Conservation (phyloP, 64 coral and sea anemone genomes). For the Cladopsammia gracilis region DNA sequence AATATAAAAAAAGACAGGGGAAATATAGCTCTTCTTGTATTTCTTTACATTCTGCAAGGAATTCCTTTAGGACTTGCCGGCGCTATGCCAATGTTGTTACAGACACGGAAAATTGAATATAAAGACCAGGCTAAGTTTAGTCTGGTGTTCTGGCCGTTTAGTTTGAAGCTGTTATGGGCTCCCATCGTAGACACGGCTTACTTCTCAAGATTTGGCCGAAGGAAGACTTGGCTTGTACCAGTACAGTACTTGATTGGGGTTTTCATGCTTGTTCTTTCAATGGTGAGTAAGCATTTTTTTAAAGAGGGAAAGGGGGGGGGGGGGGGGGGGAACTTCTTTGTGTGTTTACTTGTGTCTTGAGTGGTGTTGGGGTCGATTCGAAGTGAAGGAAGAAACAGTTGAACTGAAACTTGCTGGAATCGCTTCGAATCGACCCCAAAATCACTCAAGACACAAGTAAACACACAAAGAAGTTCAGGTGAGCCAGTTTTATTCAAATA, state of each 20-base stretch:
- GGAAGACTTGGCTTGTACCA: slow-evolving; percentile 97
- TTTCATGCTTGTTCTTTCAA: slow-evolving; percentile 90
- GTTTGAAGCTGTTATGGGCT: slow-evolving; percentile 94
- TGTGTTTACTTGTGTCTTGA: no score
- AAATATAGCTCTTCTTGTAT: slow-evolving; percentile 84
- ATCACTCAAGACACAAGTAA: no score
- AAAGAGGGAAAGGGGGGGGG: no score
- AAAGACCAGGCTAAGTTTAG: slow-evolving; percentile 98
- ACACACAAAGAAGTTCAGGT: no score
- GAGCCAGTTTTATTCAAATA: no score
- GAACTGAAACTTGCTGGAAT: no score
- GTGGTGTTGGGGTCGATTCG: no score
- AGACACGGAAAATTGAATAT: slow-evolving; percentile 83
- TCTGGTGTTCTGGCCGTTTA: slow-evolving; percentile 97
- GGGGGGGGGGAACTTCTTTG: no score
- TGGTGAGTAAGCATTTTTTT: slow-evolving; percentile 50
- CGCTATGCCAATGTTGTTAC: slow-evolving; percentile 91
- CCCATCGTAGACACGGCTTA: slow-evolving; percentile 92
- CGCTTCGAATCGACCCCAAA: no score
- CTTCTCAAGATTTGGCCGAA: slow-evolving; percentile 85
- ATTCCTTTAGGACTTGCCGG: slow-evolving; percentile 91
- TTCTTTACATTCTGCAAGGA: slow-evolving; percentile 96
- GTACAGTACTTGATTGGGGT: slow-evolving; percentile 96
- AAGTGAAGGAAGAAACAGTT: no score
- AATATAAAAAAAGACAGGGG: slow-evolving; percentile 35